These are phyloP conservation scores for Pollachius pollachius DNA, from an alignment of 2,113 vertebrate genomes.

Conservation along the genomic window DNA sequence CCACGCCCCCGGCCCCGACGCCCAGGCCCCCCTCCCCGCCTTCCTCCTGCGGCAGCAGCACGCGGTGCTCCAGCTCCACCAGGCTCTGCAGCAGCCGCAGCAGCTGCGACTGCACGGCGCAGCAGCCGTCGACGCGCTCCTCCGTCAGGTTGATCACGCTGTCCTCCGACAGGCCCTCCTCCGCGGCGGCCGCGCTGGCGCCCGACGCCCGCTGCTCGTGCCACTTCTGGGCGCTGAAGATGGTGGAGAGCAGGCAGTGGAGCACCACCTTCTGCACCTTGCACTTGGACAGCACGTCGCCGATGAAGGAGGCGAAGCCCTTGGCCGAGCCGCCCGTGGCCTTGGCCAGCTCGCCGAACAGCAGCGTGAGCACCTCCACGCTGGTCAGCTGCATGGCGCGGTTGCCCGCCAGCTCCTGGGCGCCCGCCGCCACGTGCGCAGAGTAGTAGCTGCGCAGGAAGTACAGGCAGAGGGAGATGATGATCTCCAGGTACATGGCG, in stretches of 20 bases:
- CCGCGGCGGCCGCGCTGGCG: conserved; percentile 81
- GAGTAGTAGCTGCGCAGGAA: conserved; percentile 96
- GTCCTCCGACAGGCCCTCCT: conserved; percentile 96
- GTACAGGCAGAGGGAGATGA: conserved; percentile 94
- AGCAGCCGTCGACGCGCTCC: conserved; percentile 92
- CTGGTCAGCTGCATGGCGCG: conserved; percentile 98
- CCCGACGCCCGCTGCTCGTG: conserved; percentile 84
- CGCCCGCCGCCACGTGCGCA: conserved; percentile 84
- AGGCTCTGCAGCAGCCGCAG: conserved; percentile 90
- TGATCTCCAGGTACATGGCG: conserved; percentile 98
- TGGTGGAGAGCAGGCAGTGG: conserved; percentile 93
- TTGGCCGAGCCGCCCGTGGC: conserved; percentile 93
- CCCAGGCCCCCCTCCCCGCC: conserved; percentile 65
- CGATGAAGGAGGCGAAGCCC: conserved; percentile 97
- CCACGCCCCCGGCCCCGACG: conserved; percentile 46
- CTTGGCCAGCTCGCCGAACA: conserved; percentile 92
- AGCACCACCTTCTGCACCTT: conserved; percentile 98
- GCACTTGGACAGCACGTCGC: conserved; percentile 94
- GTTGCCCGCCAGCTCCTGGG: conserved; percentile 92
- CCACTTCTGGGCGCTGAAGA: conserved; percentile 97
- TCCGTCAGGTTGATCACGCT: conserved; percentile 95
- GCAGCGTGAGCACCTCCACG: conserved; percentile 91
- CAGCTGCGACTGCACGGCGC: conserved; percentile 92
- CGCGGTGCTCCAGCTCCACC: conserved; percentile 90
- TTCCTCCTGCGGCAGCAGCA: conserved; percentile 88